Conservation (phyloP, 2,113 vertebrate genomes). For the Calonectris borealis region DNA sequence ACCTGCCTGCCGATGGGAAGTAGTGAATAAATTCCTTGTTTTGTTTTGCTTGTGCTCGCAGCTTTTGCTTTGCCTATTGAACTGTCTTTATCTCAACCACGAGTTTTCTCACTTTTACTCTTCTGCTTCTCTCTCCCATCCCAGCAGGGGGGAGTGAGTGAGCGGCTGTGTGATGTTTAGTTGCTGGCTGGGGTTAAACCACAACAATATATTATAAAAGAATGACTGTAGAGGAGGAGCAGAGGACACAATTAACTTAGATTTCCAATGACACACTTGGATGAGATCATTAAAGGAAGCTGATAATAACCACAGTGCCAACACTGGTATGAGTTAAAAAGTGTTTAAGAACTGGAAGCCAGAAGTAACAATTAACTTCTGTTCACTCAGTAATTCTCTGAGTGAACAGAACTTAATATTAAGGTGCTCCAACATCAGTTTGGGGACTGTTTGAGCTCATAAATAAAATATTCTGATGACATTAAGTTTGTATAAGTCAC, state of each 20-base stretch:
- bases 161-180: no score
- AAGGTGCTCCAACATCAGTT: not conserved
- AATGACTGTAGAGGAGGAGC: not conserved
- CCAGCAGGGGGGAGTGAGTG: no score
- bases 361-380: not conserved
- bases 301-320: not conserved
- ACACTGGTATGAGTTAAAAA: not conserved
- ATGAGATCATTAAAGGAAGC: not conserved
- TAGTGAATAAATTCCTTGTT: no score
- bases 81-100: no score
- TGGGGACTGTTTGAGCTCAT: not conserved
- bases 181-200: no score
- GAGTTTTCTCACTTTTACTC: no score
- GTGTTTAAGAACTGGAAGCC: not conserved
- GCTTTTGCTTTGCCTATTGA: no score
- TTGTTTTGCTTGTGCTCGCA: no score
- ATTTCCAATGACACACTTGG: not conserved
- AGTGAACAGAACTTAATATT: not conserved
- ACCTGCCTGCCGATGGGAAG: no score
- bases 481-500: not conserved
- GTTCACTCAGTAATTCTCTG: not conserved
- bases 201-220: not conserved
- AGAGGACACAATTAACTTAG: not conserved
- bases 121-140: no score
- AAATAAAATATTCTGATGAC: not conserved